Conservation (phyloP, 2,113 vertebrate genomes). For the Podarcis cretensis region DNA sequence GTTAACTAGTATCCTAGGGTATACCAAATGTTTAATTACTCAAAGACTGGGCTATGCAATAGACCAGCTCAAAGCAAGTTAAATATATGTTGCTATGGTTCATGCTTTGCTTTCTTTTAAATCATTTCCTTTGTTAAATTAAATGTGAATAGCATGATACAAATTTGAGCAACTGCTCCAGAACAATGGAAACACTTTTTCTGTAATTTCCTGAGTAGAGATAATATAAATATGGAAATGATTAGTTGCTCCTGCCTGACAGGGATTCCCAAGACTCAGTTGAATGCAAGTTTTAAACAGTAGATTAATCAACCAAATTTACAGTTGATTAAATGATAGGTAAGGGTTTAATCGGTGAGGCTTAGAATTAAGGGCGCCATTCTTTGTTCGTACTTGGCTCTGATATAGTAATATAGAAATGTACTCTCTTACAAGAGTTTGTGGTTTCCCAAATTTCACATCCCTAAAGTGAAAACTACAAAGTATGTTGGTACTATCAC, state of each 20-base stretch:
- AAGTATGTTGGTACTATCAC: background rate
- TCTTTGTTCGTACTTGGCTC: background rate
- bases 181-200: constrained; percentile 13
- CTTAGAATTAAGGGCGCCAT: background rate
- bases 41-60: background rate
- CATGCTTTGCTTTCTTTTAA: background rate
- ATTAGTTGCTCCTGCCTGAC: background rate
- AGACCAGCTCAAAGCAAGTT: background rate
- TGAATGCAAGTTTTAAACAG: background rate
- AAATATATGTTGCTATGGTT: background rate
- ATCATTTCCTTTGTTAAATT: constrained; percentile 20
- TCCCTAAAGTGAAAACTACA: background rate
- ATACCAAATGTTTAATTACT: background rate
- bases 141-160: background rate
- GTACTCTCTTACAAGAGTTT: background rate
- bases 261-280: background rate
- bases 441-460: background rate
- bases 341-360: background rate
- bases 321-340: background rate
- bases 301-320: background rate
- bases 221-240: background rate
- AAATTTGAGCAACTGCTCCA: background rate
- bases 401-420: background rate
- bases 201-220: background rate
- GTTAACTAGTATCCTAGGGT: background rate